Base-by-base conservation (phyloP, 2,113 vertebrate genomes). In the Istiophorus platypterus region DNA sequence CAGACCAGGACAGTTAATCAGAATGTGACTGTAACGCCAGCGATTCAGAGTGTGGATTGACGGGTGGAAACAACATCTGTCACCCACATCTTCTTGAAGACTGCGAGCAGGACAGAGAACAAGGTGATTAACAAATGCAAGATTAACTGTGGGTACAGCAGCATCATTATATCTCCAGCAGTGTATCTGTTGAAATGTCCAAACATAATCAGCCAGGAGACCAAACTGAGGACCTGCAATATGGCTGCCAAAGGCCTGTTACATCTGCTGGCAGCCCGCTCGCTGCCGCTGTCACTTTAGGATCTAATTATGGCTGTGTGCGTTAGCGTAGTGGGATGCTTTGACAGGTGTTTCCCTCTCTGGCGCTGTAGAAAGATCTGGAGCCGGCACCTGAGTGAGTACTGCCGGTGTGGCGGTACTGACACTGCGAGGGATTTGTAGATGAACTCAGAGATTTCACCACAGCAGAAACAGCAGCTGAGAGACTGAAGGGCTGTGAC, bases 391-490 rank as follows among this genome's bases (percentile, higher is more conserved):
- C 41, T 71, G 72, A 79, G 74, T 82, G 80, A 63, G 45, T 83
- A 41, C 61, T 37, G 37, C 26, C 51, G 12, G n/a, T 47, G 65
- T 72, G 79, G 74, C 84, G 78, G 74, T 76, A 75, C 71, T 87
- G 84, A 88, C 76, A 81, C 68, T 78, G 72, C 0, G 14, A 77
- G 71, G 81, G 83, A 56, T 86, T 88, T 85, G 57, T 82, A 80
- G 69, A 74, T 51, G 18, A 27, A 0, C 56, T 42, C 2, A 18
- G 49, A 27, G 49, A 68, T 81, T 84, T 63, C 58, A 75, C 59
- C 34, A 51, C 68, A 72, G 81, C 34, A 81, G 76, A 79, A 65
- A 73, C 52, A 85, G n/a, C n/a, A 73, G 52, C 77, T 59, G 4
- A 10, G 63, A 63, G 75, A 80, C 66, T 80, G 64, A 72, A 78